Percentiles rank a stretch among this genome's conserved stretches.
These are phyloP conservation scores for Porites lobata DNA, from an alignment of 92 coral and sea anemone genomes.

Conservation along the genomic window DNA sequence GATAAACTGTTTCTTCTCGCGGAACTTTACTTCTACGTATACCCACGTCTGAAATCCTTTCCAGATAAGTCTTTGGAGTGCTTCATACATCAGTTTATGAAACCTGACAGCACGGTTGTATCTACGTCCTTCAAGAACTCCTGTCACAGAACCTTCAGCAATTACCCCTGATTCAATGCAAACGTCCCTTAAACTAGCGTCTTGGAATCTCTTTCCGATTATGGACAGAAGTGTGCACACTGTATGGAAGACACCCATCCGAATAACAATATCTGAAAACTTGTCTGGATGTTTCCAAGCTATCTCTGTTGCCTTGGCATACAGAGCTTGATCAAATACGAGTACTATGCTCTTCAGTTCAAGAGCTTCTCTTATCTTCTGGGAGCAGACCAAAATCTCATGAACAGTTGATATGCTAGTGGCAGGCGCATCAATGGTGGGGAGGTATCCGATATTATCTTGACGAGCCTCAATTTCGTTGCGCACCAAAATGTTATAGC, in stretches of 20 bases:
- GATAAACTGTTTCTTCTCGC: conserved; percentile 21
- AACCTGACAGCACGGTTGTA: conserved; percentile 73
- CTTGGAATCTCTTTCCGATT: conserved; percentile 42
- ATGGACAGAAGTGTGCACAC: conserved; percentile 55
- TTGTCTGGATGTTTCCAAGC: conserved; percentile 66
- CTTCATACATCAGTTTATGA: conserved; percentile 54
- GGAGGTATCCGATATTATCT: conserved; percentile 44
- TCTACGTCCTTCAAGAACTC: conserved; percentile 66
- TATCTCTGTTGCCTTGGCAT: conserved; percentile 71
- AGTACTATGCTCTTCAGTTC: conserved; percentile 56
- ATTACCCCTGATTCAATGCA: conserved; percentile 72
- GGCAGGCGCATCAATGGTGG: conserved; percentile 76
- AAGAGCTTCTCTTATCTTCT: conserved; percentile 54
- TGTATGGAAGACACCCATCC: conserved; percentile 77
- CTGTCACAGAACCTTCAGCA: conserved; percentile 72
- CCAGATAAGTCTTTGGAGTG: conserved; percentile 31
- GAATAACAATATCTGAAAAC: conserved; percentile 46
- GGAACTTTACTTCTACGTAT: conserved; percentile 23
- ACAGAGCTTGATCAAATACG: conserved; percentile 79
- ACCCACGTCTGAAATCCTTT: conserved; percentile 53
- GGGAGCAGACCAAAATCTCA: conserved; percentile 52
- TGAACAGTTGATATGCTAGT: conserved; percentile 75
- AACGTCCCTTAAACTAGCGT: conserved; percentile 74
- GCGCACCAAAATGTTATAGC: conserved; percentile 65
- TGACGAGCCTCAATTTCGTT: conserved; percentile 29